Percentiles rank a stretch among this genome's conserved stretches.
These are phyloP conservation scores for Dermatemys mawii DNA, from an alignment of 2,113 vertebrate genomes.

Conservation along the genomic window DNA sequence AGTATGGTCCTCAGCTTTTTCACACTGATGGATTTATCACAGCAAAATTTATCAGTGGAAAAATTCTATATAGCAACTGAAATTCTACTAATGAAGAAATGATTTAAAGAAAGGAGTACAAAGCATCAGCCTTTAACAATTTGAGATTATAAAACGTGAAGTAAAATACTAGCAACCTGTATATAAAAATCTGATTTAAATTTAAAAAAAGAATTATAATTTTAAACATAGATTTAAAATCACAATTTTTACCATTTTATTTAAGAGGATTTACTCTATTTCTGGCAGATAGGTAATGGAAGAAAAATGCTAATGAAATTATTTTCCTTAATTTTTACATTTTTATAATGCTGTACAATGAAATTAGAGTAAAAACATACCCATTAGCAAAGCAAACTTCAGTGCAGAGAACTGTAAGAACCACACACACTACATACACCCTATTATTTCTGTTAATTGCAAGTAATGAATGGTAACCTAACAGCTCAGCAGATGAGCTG, in stretches of 20 bases:
- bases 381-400: background rate
- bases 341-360: background rate
- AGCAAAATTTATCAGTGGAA: background rate
- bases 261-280: background rate
- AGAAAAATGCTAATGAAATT: background rate
- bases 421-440: accelerated
- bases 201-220: background rate
- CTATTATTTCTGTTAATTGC: background rate
- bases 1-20: background rate
- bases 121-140: background rate
- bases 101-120: background rate
- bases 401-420: background rate
- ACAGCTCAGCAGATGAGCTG: background rate
- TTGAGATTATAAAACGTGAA: background rate
- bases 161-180: background rate
- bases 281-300: background rate
- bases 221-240: background rate
- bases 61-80: background rate
- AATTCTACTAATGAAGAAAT: background rate
- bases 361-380: background rate
- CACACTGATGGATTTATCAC: background rate
- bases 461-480: background rate
- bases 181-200: accelerated
- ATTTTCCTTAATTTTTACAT: background rate
- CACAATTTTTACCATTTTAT: background rate